phyloP scores from a whole-genome alignment of 2,888 invertebrate species.

The Asteroscopus sphinx region DNA sequence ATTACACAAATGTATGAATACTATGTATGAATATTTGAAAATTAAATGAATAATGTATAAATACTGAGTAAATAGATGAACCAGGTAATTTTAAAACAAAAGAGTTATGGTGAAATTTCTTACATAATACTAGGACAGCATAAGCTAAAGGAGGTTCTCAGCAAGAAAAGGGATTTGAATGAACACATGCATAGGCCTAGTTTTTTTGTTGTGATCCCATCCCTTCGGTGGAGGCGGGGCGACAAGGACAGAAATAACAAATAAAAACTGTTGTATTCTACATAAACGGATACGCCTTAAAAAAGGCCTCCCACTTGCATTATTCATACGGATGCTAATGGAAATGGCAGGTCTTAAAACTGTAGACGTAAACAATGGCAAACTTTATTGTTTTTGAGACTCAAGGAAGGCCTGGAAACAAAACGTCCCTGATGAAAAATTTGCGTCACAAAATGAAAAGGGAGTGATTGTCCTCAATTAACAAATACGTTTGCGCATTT shows the following conservation, averaged over 20 bases:
- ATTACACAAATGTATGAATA: too few relatives aligned
- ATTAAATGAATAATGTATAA: too few relatives aligned
- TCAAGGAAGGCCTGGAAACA: constrained; percentile 40
- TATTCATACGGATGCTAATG: constrained; percentile 76
- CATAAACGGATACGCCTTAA: constrained; percentile 55
- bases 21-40: too few relatives aligned
- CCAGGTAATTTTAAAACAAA: constrained; percentile 37
- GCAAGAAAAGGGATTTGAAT: constrained; percentile 24
- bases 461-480: constrained; percentile 65
- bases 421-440: constrained; percentile 58
- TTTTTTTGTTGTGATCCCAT: constrained; percentile 47
- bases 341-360: constrained; percentile 70
- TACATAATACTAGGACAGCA: constrained; percentile 61
- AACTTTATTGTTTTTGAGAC: constrained; percentile 68
- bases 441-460: constrained; percentile 57
- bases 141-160: constrained; percentile 35
- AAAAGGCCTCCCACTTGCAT: constrained; percentile 69
- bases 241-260: constrained; percentile 58
- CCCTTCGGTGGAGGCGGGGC: constrained; percentile 50
- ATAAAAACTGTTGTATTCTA: constrained; percentile 57
- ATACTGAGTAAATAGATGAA: constrained; percentile 3
- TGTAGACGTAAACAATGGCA: constrained; percentile 68
- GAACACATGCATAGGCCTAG: constrained; percentile 37
- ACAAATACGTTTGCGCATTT: constrained; percentile 65
- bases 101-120: constrained; percentile 59